Evolutionary conservation across 1,140 invertebrate species (phyloP), one percentile per base, ranked within the genome.

Genomic region (Lethocerus indicus): DNA sequence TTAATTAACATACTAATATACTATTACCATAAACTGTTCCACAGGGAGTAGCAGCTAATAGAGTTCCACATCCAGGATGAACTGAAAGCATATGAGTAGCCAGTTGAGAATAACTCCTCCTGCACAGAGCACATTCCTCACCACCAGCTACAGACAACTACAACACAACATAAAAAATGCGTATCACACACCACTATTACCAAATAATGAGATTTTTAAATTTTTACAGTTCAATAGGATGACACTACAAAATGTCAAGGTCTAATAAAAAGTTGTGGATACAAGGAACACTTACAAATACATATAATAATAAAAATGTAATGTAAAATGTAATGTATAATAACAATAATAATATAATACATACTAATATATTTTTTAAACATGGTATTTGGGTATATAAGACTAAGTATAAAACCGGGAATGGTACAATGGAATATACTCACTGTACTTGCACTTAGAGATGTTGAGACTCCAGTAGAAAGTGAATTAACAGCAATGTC

Each of bases 61-160:
- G 54, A 1, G 60, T 52, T 4, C 64, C 64, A 59, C 71, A 73
- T 9, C 70, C 71, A 18, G 65, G 64, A 60, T 73, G 71, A 13
- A 64, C 57, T 5, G 60, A 54, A 12, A 61, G 35, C 59, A 65
- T 58, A 51, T 67, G 66, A 20, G 56, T 56, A 21, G 57, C 53
- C 26, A 68, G 49, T 51, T 63, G 58, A 12, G 58, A 50, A n/a
- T 60, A 61, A 9, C 57, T 40, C 47, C 59, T 56, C 20, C 58
- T 56, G 50, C 65, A 67, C 24, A 66, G 57, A 32, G 56, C 55
- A 54, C 65, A 67, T 18, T 52, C 42, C 24, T 43, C 42, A 37
- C 49, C 23, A 18, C 26, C 43, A 35, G 45, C 18, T 35, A 49
- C 29, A 2, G 39, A 32, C 52, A 54, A 16, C 52, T 53, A 47